These are phyloP conservation scores for Orcinus orca DNA, from an alignment of 2,113 vertebrate genomes.

Conservation along the genomic window DNA sequence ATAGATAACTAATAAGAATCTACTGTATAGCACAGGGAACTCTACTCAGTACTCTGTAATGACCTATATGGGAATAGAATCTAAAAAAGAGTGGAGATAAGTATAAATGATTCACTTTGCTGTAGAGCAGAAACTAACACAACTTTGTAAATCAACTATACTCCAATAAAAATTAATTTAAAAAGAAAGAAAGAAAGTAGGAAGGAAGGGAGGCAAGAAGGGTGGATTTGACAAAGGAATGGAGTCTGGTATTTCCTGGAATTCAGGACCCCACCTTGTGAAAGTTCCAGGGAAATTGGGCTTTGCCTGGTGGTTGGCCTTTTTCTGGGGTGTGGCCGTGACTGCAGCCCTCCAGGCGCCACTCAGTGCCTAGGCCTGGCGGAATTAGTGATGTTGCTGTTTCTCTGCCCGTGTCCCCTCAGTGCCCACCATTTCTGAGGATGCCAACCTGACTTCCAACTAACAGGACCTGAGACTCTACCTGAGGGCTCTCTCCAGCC, in stretches of 20 bases:
- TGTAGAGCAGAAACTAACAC: too few species aligned
- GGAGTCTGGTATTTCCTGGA: not conserved
- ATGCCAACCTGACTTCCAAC: not conserved
- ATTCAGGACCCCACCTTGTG: not conserved
- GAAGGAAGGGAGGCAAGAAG: not conserved
- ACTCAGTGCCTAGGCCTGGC: not conserved
- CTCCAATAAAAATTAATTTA: too few species aligned
- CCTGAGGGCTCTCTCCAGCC: not conserved
- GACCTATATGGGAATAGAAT: too few species aligned
- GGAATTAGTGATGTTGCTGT: accelerated
- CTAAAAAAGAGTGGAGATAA: too few species aligned
- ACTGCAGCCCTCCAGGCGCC: not conserved
- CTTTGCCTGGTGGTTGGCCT: not conserved
- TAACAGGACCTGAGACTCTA: not conserved
- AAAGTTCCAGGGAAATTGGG: not conserved
- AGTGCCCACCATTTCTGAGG: not conserved
- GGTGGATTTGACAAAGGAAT: not conserved
- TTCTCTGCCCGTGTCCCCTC: accelerated
- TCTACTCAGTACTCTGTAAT: too few species aligned
- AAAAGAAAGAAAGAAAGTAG: not conserved
- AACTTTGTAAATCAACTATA: too few species aligned
- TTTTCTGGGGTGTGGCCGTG: not conserved
- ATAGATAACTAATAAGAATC: too few species aligned
- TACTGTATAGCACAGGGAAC: too few species aligned
- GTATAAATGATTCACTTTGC: too few species aligned